Percentiles rank a stretch among this genome's conserved stretches.
Conservation (phyloP, 2,888 invertebrate genomes). For the Caenorhabditis uteleia region DNA sequence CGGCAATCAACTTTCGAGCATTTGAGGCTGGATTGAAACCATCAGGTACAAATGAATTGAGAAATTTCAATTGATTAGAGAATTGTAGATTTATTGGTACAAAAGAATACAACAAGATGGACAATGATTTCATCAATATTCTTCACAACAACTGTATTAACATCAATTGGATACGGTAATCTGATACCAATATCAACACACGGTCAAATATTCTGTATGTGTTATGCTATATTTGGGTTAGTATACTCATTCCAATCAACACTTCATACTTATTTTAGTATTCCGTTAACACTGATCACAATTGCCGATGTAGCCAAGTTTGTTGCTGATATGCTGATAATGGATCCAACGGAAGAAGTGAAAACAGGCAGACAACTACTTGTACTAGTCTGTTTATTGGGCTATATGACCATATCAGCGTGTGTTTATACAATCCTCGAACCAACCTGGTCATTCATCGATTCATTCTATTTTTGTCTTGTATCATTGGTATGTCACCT, state of each 20-base stretch:
- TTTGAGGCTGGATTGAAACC: conserved; percentile 56
- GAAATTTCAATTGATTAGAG: not conserved
- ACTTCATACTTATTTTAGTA: conserved; percentile 36
- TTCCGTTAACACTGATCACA: conserved; percentile 67
- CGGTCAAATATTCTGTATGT: conserved; percentile 66
- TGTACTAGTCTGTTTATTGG: conserved; percentile 53
- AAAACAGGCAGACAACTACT: conserved; percentile 26
- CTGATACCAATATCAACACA: conserved; percentile 63
- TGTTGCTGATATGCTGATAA: conserved; percentile 56
- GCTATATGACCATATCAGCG: conserved; percentile 63
- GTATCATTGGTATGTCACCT: conserved; percentile 59
- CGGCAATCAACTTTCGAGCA: conserved; percentile 56
- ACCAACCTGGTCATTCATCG: conserved; percentile 61
- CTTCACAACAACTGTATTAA: conserved; percentile 59
- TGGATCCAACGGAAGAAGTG: conserved; percentile 36
- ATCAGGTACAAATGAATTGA: too few relatives aligned
- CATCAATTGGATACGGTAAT: conserved; percentile 64
- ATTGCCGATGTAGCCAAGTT: conserved; percentile 69
- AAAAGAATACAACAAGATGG: conserved; percentile 53
- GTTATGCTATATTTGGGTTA: conserved; percentile 64
- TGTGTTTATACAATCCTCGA: conserved; percentile 55
- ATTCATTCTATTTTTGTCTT: conserved; percentile 67
- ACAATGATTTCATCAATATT: conserved; percentile 62
- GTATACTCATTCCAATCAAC: not conserved
- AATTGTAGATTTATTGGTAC: conserved; percentile 17